Base-by-base conservation (phyloP, 1,140 invertebrate species). In the Nylanderia fulva region DNA sequence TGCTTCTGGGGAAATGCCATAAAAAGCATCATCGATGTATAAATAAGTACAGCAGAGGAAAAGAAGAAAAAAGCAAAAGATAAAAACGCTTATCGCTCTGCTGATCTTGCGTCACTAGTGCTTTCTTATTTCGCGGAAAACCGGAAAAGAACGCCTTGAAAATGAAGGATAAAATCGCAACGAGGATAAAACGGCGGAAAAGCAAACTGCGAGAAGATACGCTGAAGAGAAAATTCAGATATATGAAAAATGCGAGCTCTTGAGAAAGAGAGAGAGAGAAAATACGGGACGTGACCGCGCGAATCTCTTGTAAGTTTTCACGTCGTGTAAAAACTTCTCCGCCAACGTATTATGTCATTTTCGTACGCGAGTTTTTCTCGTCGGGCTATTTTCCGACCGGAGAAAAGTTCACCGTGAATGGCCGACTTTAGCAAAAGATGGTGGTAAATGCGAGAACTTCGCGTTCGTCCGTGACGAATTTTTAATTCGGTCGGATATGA, bases 271-370 rank as follows among this genome's bases (percentile, higher is more conserved):
- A 4, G 2, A 11, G 33, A 64, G 33, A 64, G 58, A n/a, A 48
- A 64, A 76, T 42, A 36, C 39, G 60, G 13, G 39, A 56, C 2
- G n/a, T 4, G 4, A 29, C 15, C 21, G 18, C 36, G 13, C n/a
- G 24, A 15, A 9, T 15, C 15, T 15, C 15, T 24, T 27, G 45
- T 48, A 66, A 68, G 74, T 24, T 79, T 63, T 54, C 33, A 54
- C 33, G 21, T 7, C n/a, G n/a, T 36, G 29, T 29, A 54, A 68
- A 79, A 79, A 68, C 29, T 79, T 79, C 33, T 79, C 45, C 45
- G 42, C n/a, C 60, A n/a, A 36, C 29, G n/a, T 52, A 39, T 79
- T 66, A 79, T 36, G 58, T 66, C 61, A 45, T 79, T 79, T 54
- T 66, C 61, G 13, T 52, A 29, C 8, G 42, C 60, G 42, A 77